A percentile compares a stretch with the other conserved stretches of the same genome.
These are phyloP conservation scores for Diorhabda sublineata DNA, from an alignment of 1,140 invertebrate species.

Conservation along the genomic window DNA sequence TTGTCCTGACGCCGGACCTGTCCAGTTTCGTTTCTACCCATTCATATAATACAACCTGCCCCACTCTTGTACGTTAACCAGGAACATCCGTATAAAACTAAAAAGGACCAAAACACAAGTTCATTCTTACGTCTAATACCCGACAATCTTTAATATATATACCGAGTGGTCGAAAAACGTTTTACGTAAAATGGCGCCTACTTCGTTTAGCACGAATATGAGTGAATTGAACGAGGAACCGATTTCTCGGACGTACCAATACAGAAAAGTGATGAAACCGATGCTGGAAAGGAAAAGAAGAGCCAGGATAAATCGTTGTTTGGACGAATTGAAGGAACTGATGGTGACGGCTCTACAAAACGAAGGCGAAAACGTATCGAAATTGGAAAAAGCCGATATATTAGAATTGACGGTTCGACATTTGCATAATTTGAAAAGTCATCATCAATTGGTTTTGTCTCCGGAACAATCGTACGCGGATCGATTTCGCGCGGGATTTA, in stretches of 20 bases:
- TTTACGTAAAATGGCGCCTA: slow-evolving; percentile 37
- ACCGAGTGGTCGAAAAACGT: slow-evolving; percentile 8
- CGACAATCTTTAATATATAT: slow-evolving; percentile 6
- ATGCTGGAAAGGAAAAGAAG: slow-evolving; percentile 90
- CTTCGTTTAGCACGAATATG: slow-evolving; percentile 34
- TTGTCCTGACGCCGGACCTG: too few relatives aligned
- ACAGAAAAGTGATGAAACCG: slow-evolving; percentile 93
- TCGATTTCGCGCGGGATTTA: slow-evolving; percentile 84
- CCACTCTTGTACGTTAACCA: slow-evolving; percentile 18
- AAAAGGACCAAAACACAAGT: slow-evolving; percentile 22
- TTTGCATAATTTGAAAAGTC: slow-evolving; percentile 75
- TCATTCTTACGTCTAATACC: slow-evolving; percentile 30
- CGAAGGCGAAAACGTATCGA: slow-evolving; percentile 84
- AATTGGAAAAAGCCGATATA: slow-evolving; percentile 95
- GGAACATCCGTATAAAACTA: slow-evolving; percentile 33
- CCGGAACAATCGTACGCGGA: slow-evolving; percentile 69
- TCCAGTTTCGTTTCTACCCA: background rate
- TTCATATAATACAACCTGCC: slow-evolving; percentile 19
- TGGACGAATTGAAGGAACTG: slow-evolving; percentile 88
- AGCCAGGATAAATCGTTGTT: slow-evolving; percentile 89
- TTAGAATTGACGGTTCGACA: slow-evolving; percentile 91
- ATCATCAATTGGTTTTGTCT: slow-evolving; percentile 60
- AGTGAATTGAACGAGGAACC: slow-evolving; percentile 52
- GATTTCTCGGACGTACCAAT: slow-evolving; percentile 83
- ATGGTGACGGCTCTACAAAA: slow-evolving; percentile 82